phyloP scores from a whole-genome alignment of 1,140 invertebrate species.

The Elymnias hypermnestra region DNA sequence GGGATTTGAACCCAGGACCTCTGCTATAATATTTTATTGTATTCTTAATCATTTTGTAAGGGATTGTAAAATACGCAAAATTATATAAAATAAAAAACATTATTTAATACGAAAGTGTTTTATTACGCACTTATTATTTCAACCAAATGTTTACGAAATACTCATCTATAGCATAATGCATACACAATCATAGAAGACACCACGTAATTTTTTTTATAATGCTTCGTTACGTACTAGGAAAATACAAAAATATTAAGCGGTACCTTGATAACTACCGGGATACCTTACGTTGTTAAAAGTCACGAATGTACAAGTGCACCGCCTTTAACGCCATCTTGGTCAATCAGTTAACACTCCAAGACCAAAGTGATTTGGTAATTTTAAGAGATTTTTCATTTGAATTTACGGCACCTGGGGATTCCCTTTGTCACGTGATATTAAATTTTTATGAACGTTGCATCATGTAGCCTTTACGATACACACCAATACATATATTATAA shows the following conservation, averaged over 20 bases:
- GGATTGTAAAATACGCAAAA: no score
- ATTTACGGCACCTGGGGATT: no score
- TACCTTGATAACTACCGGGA: slow-evolving; percentile 6
- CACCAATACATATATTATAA: no score
- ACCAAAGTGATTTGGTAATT: slow-evolving; percentile 38
- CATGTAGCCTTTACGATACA: no score
- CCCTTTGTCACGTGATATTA: no score
- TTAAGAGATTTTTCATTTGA: no score
- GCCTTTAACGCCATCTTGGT: slow-evolving; percentile 34
- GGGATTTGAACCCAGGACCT: no score
- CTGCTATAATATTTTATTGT: no score
- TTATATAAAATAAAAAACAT: slow-evolving; percentile 23
- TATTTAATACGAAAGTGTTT: slow-evolving; percentile 70
- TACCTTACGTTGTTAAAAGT: no score
- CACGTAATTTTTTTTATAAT: slow-evolving; percentile 62
- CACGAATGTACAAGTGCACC: slow-evolving; percentile 2
- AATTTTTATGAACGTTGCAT: no score
- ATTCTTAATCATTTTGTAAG: no score
- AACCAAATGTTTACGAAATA: slow-evolving; percentile 72
- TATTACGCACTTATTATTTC: slow-evolving; percentile 76
- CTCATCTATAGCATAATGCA: slow-evolving; percentile 72
- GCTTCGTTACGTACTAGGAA: slow-evolving; percentile 66
- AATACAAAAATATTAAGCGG: slow-evolving; percentile 76
- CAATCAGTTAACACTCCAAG: slow-evolving; percentile 58
- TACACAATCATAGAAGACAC: slow-evolving; percentile 69